phyloP scores from a whole-genome alignment of 2,113 vertebrate genomes.

The Mormyrus lacerda region DNA sequence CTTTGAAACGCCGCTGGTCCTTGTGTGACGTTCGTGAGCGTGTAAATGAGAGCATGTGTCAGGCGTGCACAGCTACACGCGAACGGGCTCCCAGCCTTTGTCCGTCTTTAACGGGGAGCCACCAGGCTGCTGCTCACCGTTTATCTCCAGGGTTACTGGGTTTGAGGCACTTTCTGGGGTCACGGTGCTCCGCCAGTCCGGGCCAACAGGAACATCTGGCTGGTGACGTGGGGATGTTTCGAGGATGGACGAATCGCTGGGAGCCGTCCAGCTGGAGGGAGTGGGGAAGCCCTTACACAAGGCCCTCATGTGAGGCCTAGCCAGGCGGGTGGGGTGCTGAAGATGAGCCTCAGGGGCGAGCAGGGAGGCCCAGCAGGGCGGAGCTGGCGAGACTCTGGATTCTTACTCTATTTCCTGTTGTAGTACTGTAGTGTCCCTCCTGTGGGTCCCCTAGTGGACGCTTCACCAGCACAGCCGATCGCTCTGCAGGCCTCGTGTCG shows the following conservation, averaged over 20 bases:
- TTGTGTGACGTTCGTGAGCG: background rate
- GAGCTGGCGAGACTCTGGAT: background rate
- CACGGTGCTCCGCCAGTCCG: background rate
- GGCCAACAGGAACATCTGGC: conserved; percentile 16
- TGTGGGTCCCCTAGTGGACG: background rate
- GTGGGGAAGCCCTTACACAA: background rate
- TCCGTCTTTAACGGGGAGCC: background rate
- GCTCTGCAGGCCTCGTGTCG: background rate
- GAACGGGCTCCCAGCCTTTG: background rate
- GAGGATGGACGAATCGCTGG: background rate
- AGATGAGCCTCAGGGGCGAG: background rate
- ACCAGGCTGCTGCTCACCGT: background rate
- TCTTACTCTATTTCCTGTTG: background rate
- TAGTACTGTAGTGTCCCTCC: background rate
- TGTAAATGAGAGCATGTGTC: background rate
- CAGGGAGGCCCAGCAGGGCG: background rate
- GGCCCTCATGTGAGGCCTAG: background rate
- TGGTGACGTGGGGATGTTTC: background rate
- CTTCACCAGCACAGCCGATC: background rate
- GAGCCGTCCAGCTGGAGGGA: background rate
- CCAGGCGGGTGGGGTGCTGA: background rate
- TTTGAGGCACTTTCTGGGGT: background rate
- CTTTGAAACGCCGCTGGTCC: background rate
- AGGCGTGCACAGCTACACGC: background rate
- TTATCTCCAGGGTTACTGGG: background rate